Base-by-base conservation (phyloP, 2,113 vertebrate species). In the Herpailurus yagouaroundi region DNA sequence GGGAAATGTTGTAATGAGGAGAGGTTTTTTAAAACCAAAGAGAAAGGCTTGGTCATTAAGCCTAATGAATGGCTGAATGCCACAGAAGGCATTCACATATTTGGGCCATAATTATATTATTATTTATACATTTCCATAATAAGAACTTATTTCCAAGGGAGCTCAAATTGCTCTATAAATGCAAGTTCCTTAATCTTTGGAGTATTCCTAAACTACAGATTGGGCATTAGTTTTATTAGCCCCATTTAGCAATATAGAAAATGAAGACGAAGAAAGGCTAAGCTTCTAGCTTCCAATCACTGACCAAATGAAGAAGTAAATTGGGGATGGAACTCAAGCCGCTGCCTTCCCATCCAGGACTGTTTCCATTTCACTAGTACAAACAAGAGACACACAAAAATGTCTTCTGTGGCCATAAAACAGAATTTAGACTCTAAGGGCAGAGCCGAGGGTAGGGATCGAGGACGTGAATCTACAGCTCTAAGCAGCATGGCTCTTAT, bases 61-160 rank as follows among this genome's bases (percentile, higher is more conserved):
- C n/a, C 60, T 79, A 45, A 83, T 19, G 92, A 95, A 31, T 92
- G 91, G 74, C 95, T 80, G 79, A 90, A 92, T 92, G 69, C 25
- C 89, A 63, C 7, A 41, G 50, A 80, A 97, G 25, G 76, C 27
- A 76, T 89, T 96, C 41, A 77, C 19, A 69, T 84, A 92, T 80
- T 93, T 89, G 45, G 95, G 88, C 52, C 57, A 82, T 92, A 41
- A 68, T 76, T 81, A 45, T 88, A 95, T 85, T 76, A 94, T 89
- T 95, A 97, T 96, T 89, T 97, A 94, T 84, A 83, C 63, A 89
- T 95, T 89, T 86, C 77, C 45, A 82, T 87, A 91, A 80, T 90
- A 84, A 86, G 76, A 84, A 60, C 45, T 93, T 92, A 95, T 93
- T 96, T 97, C 95, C 79, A 45, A 92, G 38, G 68, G 38, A 52